phyloP scores from a whole-genome alignment of 2,113 vertebrate genomes.

The Anhinga rufa region DNA sequence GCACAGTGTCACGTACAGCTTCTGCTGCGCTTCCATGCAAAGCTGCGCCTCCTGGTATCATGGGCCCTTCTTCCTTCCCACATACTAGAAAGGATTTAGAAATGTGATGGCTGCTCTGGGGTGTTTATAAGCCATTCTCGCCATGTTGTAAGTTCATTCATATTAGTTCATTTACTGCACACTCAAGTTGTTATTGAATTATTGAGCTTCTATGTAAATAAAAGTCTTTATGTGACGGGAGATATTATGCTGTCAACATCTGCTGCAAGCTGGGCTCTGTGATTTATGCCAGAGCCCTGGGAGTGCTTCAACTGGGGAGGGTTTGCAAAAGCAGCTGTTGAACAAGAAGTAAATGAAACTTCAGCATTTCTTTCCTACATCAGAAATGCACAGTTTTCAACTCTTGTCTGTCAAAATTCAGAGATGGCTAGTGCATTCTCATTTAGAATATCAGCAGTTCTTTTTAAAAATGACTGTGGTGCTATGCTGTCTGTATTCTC shows the following conservation, averaged over 20 bases:
- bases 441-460: not conserved
- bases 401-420: not conserved
- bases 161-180: not conserved
- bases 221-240: not conserved
- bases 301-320: not conserved
- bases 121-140: not conserved
- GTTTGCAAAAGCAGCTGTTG: not conserved
- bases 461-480: not conserved
- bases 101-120: fast-evolving
- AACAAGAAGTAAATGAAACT: not conserved
- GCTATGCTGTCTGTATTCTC: not conserved
- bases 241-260: not conserved
- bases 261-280: not conserved
- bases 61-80: not conserved
- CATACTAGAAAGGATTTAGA: not conserved
- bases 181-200: not conserved
- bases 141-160: not conserved
- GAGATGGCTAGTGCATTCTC: not conserved
- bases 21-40: not conserved
- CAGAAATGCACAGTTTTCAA: not conserved
- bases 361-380: not conserved
- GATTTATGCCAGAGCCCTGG: not conserved
- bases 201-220: not conserved
- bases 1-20: not conserved
- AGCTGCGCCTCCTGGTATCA: not conserved